Base-by-base conservation (phyloP, 2,113 vertebrate species). In the Scatophagus argus region DNA sequence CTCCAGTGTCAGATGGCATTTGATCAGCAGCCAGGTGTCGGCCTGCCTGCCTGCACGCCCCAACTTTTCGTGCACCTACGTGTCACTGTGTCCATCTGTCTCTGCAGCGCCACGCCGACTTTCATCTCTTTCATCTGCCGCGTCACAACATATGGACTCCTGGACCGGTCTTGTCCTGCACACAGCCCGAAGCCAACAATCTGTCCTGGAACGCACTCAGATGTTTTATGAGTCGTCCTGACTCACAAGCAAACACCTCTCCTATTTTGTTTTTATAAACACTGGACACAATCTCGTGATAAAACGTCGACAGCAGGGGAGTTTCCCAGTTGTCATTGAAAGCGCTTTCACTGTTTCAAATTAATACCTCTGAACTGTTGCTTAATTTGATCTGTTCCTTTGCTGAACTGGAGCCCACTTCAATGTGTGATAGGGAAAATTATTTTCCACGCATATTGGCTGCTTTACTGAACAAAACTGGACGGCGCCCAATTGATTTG, bases 11-110 rank as follows among this genome's bases (percentile, higher is more conserved):
- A 27, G 61, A 63, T 14, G 74, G 34, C 34, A 60, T 78, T 49
- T 72, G 73, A 74, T 83, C 38, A 23, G 56, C 54, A 54, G 77
- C 74, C 79, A 89, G 82, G 81, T 78, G 76, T 71, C 58, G 25
- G 73, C 58, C 23, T 25, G 77, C 62, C 58, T 68, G 80, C 58
- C 17, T 13, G 29, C n/a, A n/a, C n/a, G n/a, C n/a, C 3, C 32
- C 6, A 10, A 32, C 62, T 71, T 63, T 51, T 43, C 23, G 31
- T 16, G 29, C 56, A 27, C 25, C 64, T 61, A 31, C 72, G 88
- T 80, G 86, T 85, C 81, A 79, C 62, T 11, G 77, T 6, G 56
- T 87, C 90, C 92, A 91, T 93, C 89, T 92, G 92, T 89, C 82
- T 73, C 75, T 13, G 81, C 23, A 36, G 69, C 13, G 64, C 68